Conservation (phyloP, 1,140 invertebrate genomes). For the Orchesella cincta region DNA sequence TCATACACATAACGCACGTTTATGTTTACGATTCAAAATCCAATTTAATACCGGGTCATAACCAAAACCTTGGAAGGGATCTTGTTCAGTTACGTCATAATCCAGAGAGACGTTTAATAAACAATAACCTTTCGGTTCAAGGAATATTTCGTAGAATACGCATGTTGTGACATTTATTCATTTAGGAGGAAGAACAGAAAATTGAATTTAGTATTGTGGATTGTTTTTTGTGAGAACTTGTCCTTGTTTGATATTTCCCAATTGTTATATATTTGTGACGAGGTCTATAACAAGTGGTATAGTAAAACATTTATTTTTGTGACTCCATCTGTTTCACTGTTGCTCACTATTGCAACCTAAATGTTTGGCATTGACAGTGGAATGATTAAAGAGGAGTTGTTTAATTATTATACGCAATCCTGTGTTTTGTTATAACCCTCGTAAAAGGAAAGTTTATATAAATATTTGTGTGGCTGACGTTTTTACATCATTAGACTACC, state of each 20-base stretch:
- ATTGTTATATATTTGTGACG: background rate
- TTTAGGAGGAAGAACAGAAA: too few relatives aligned
- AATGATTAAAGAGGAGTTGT: background rate
- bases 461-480: conserved; percentile 11
- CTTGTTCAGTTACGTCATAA: too few relatives aligned
- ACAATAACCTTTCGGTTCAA: too few relatives aligned
- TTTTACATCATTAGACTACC: background rate
- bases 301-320: background rate
- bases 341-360: background rate
- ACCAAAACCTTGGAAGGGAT: too few relatives aligned
- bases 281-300: background rate
- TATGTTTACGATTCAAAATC: too few relatives aligned
- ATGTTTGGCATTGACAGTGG: conserved; percentile 4
- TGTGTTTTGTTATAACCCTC: background rate
- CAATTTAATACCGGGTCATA: too few relatives aligned
- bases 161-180: too few relatives aligned
- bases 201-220: background rate
- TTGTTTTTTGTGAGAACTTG: background rate
- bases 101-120: too few relatives aligned
- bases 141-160: too few relatives aligned
- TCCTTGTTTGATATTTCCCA: background rate
- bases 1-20: too few relatives aligned
- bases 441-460: background rate
- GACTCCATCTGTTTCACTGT: background rate
- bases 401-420: background rate